A percentile compares a stretch with the other conserved stretches of the same genome.
Conservation (phyloP, 2,113 vertebrate genomes). For the Pao palembangensis region DNA sequence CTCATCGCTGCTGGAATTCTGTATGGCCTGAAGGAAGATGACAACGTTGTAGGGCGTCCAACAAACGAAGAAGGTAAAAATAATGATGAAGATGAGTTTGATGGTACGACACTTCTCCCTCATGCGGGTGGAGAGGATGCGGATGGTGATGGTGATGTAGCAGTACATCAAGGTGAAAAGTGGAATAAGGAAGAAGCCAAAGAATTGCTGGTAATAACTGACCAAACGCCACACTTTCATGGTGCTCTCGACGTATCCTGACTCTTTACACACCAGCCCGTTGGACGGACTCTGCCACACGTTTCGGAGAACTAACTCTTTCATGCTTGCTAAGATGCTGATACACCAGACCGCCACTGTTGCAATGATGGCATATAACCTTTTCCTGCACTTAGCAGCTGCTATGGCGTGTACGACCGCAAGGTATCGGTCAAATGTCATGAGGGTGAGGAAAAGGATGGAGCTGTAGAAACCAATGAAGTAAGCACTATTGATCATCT, state of each 20-base stretch:
- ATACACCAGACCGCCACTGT: conserved; percentile 63
- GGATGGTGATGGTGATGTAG: conserved; percentile 69
- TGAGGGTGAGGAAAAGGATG: conserved; percentile 78
- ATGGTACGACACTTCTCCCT: conserved; percentile 70
- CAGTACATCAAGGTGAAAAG: conserved; percentile 72
- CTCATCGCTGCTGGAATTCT: background rate
- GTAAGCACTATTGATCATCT: conserved; percentile 70
- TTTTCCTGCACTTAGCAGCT: conserved; percentile 58
- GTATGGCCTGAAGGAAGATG: conserved; percentile 61
- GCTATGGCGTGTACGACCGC: conserved; percentile 74
- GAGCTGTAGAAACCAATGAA: conserved; percentile 78
- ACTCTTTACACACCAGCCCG: conserved; percentile 57
- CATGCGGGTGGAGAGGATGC: conserved; percentile 70
- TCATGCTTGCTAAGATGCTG: conserved; percentile 69
- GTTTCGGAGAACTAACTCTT: conserved; percentile 66
- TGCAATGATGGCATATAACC: conserved; percentile 44
- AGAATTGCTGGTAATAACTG: conserved; percentile 72
- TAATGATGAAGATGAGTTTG: conserved; percentile 75
- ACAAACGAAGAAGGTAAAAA: conserved; percentile 72
- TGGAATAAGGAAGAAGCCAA: conserved; percentile 75
- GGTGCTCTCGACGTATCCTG: background rate
- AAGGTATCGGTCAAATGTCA: conserved; percentile 79
- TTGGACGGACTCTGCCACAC: rapidly evolving
- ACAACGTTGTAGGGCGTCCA: conserved; percentile 79
- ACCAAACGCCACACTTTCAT: conserved; percentile 61